Percentiles rank a stretch among this genome's conserved stretches.
These are phyloP conservation scores for Oscheius onirici DNA, from an alignment of 2,888 invertebrate genomes.

Conservation along the genomic window DNA sequence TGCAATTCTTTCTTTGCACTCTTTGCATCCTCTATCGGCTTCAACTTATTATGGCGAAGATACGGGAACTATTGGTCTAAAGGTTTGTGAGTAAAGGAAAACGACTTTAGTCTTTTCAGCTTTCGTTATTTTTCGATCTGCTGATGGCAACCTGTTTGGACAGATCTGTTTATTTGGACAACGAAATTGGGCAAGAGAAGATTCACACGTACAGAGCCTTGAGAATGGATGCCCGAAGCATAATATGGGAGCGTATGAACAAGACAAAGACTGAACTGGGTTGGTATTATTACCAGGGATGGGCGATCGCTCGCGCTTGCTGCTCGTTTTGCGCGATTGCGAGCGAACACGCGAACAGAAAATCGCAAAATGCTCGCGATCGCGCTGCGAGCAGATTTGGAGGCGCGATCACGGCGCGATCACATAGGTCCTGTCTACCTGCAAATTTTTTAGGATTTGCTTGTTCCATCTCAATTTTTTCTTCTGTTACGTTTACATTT, in stretches of 20 bases:
- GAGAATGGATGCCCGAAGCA: constrained; percentile 35
- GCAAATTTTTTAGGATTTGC: no score
- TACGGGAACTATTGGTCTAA: constrained; percentile 74
- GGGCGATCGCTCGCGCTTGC: no score
- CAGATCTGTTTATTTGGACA: constrained; percentile 67
- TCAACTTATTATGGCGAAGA: constrained; percentile 76
- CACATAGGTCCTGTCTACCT: no score
- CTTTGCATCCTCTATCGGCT: constrained; percentile 74
- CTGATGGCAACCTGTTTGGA: constrained; percentile 73
- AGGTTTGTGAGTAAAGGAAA: constrained; percentile 66
- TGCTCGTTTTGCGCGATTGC: no score
- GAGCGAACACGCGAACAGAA: no score
- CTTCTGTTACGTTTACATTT: no score
- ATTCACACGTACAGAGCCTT: constrained; percentile 29
- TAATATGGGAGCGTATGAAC: constrained; percentile 46
- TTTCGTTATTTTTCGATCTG: constrained; percentile 76
- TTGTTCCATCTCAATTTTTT: no score
- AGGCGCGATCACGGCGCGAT: no score
- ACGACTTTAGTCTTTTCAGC: constrained; percentile 62
- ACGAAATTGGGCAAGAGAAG: constrained; percentile 71
- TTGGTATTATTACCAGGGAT: no score
- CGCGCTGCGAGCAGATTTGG: no score
- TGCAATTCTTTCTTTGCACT: constrained; percentile 73
- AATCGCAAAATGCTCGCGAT: no score
- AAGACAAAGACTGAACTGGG: constrained; percentile 1